Percentiles rank a stretch among this genome's conserved stretches.
These are phyloP conservation scores for Stomatorhinus ivindoensis DNA, from an alignment of 2,113 vertebrate species.

Conservation along the genomic window DNA sequence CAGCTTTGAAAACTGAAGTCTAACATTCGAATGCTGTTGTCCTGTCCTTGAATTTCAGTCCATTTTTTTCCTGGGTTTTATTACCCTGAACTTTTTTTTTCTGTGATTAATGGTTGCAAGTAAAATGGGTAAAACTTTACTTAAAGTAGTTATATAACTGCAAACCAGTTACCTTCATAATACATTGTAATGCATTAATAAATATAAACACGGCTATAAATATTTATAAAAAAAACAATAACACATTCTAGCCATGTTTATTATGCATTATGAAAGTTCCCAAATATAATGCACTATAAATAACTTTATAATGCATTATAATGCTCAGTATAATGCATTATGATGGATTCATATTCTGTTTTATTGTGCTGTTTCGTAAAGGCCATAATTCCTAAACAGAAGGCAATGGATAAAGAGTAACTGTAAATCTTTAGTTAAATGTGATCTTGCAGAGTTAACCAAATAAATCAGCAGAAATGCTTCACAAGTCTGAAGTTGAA, in stretches of 20 bases:
- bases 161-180: too few relatives aligned
- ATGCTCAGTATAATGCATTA: too few relatives aligned
- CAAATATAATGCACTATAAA: too few relatives aligned
- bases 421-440: neutral
- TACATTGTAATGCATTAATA: too few relatives aligned
- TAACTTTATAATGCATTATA: too few relatives aligned
- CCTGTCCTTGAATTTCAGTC: neutral
- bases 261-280: too few relatives aligned
- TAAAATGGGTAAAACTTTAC: neutral
- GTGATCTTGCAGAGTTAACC: neutral
- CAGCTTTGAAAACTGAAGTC: neutral
- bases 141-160: too few relatives aligned
- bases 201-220: too few relatives aligned
- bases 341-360: neutral
- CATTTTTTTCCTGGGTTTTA: neutral
- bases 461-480: neutral
- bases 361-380: neutral
- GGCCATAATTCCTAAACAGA: neutral
- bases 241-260: too few relatives aligned
- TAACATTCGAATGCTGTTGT: neutral
- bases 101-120: neutral
- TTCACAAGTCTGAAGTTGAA: neutral
- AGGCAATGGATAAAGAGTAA: neutral
- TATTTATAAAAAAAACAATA: too few relatives aligned
- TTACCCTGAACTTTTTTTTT: neutral